Evolutionary conservation across 1,140 invertebrate genomes (phyloP), one percentile per base, ranked within the genome.

Genomic region (Drosophila simulans): DNA sequence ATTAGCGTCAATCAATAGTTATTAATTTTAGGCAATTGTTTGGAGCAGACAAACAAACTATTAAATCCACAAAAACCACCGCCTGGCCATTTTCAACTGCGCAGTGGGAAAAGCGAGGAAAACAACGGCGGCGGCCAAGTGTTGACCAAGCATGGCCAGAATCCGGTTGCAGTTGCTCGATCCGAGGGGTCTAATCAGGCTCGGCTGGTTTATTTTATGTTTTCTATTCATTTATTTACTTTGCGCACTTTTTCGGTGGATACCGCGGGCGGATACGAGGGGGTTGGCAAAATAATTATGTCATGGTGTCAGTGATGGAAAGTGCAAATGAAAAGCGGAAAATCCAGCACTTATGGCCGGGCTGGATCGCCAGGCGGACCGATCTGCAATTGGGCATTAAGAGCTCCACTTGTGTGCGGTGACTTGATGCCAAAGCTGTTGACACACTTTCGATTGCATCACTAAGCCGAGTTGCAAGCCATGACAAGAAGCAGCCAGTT

Each of bases 251-350:
- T 52, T 63, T 34, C 17, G 39, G 27, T 11, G 43, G 35, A 13
- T 17, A 31, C 1, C 1, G 1, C 31, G 31, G 20, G 37, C 13
- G 42, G 25, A 13, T 17, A 15, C 4, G 17, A 42, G 48, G 62
- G 62, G 20, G 65, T 70, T 60, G 66, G 37, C 34, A 52, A 76
- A 73, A 80, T 89, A 88, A 88, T 88, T 88, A 89, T 88, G 83
- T 88, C 84, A 88, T 88, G 84, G 83, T 88, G 83, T 89, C 83
- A 88, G 76, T 80, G 84, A 69, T 83, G 80, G 84, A 88, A 89
- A 89, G 83, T 89, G 76, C 76, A 89, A 89, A 89, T 80, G 75
- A 88, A 88, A 89, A 83, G 76, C 80, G 74, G 82, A 79, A 88
- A 88, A 89, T 83, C 75, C 49, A 71, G 64, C 75, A 70, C 53